These are phyloP conservation scores for Palythoa heliodiscus DNA, from an alignment of 92 coral and sea anemone species.

Conservation along the genomic window DNA sequence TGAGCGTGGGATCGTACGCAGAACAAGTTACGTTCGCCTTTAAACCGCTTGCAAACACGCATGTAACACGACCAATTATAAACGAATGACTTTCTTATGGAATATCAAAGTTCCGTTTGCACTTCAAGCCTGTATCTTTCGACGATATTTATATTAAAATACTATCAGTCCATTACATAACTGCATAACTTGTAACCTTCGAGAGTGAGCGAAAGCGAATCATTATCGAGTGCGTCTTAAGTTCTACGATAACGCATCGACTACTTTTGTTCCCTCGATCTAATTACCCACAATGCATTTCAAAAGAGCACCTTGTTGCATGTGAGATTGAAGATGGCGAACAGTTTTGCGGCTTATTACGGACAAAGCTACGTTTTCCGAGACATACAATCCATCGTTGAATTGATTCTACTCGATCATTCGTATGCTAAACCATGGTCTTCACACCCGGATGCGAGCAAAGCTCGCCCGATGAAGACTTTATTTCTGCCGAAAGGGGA, in stretches of 20 bases:
- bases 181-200: background rate
- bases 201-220: background rate
- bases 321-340: conserved; percentile 34
- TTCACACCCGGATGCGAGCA: conserved; percentile 91
- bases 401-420: conserved; percentile 89
- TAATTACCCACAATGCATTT: background rate
- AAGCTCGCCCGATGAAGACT: conserved; percentile 90
- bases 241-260: background rate
- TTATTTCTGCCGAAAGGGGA: conserved; percentile 74
- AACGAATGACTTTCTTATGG: background rate
- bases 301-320: background rate
- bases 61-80: conserved; percentile 6
- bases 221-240: background rate
- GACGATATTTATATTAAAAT: background rate
- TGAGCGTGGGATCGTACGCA: background rate
- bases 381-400: conserved; percentile 83
- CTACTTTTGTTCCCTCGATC: background rate
- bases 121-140: background rate
- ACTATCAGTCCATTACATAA: background rate
- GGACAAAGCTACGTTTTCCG: conserved; percentile 53
- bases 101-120: background rate
- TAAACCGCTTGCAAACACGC: background rate
- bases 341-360: conserved; percentile 5
- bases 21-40: background rate
- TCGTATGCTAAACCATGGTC: conserved; percentile 99